Evolutionary conservation across 1,140 invertebrate genomes (phyloP).

Genomic region (Oscheius sp.): DNA sequence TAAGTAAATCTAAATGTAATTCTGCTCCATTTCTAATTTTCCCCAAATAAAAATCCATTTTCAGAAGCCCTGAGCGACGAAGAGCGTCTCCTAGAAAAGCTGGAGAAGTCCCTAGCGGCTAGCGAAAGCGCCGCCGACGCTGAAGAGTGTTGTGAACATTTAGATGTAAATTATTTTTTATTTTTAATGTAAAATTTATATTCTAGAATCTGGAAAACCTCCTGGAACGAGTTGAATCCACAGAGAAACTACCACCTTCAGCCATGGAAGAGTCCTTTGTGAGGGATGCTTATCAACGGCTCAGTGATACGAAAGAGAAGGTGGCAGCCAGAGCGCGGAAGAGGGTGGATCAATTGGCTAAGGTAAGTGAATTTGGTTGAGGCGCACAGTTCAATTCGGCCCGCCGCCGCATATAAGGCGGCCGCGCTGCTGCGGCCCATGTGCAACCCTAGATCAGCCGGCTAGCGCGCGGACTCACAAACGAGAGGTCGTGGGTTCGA

Average conservation of each 20-base stretch:
- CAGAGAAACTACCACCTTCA: slow-evolving; percentile 17
- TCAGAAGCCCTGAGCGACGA: slow-evolving; percentile 40
- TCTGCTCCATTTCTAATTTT: no score
- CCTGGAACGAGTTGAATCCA: slow-evolving; percentile 37
- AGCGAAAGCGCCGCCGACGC: slow-evolving; percentile 54
- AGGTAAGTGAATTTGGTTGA: neutral
- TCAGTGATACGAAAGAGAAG: slow-evolving; percentile 19
- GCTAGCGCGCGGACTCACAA: no score
- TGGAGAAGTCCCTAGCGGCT: slow-evolving; percentile 43
- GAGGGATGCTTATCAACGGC: neutral
- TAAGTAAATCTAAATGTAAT: no score
- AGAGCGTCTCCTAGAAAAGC: slow-evolving; percentile 43
- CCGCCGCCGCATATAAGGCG: no score
- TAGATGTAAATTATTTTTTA: slow-evolving; percentile 42
- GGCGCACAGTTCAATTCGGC: no score
- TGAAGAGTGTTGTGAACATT: slow-evolving; percentile 57
- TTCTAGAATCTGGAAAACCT: slow-evolving; percentile 55
- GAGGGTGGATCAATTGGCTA: slow-evolving; percentile 12
- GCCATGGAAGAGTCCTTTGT: slow-evolving; percentile 34
- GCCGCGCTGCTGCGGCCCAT: no score
- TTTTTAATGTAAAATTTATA: neutral
- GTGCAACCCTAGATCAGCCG: no score
- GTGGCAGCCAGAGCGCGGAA: slow-evolving; percentile 17
- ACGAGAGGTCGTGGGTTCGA: no score
- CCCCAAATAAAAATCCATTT: neutral